Conservation (phyloP, 2,888 invertebrate species). For the Aspidiotus rigidus region DNA sequence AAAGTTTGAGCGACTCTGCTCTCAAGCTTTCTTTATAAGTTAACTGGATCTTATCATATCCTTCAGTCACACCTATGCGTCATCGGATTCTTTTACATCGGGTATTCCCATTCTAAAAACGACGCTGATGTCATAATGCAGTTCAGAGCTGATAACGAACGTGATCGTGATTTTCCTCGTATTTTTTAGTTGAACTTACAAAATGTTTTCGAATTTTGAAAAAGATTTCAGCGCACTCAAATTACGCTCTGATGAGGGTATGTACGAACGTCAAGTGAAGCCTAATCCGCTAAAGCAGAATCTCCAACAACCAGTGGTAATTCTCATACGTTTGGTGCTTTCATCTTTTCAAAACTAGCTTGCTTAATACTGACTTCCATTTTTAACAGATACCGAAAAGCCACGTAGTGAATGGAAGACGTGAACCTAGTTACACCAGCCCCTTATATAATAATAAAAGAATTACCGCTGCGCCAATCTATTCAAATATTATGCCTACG, state of each 20-base stretch:
- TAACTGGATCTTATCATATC: no score
- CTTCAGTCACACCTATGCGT: no score
- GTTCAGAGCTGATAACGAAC: no score
- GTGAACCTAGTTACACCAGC: slow-evolving; percentile 66
- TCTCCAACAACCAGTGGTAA: slow-evolving; percentile 22
- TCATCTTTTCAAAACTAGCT: background rate
- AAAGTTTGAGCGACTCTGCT: no score
- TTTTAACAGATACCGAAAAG: slow-evolving; percentile 61
- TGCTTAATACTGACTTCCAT: background rate
- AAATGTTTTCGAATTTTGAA: slow-evolving; percentile 23
- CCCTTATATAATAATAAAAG: slow-evolving; percentile 48
- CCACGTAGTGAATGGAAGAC: slow-evolving; percentile 57
- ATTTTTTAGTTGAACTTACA: no score
- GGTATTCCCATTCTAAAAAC: no score
- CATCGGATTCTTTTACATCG: no score
- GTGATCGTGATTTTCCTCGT: no score
- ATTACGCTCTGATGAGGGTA: slow-evolving; percentile 1
- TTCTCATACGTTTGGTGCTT: background rate
- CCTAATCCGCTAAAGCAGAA: slow-evolving; percentile 8
- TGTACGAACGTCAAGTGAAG: slow-evolving; percentile 4
- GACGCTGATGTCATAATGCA: no score
- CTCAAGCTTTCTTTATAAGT: no score
- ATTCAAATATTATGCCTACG: slow-evolving; percentile 12
- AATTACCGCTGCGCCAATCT: slow-evolving; percentile 12
- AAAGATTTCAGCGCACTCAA: slow-evolving; percentile 15